Conservation (phyloP, 2,888 invertebrate genomes). For the Drosophila mayaguana region DNA sequence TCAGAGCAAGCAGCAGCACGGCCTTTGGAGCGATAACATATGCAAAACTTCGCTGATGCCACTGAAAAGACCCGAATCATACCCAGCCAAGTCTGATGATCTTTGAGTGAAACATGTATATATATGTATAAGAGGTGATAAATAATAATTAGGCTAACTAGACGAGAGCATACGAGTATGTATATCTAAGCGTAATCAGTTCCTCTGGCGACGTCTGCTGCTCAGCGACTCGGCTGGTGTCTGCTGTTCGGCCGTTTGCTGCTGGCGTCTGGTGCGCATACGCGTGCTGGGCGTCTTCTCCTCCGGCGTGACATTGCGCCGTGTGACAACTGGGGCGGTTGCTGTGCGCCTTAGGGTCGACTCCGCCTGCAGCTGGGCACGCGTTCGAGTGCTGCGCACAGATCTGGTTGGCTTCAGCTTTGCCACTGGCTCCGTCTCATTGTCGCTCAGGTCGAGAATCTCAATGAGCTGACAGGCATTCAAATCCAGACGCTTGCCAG, state of each 20-base stretch:
- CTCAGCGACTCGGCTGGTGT: constrained; percentile 9
- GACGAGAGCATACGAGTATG: not conserved
- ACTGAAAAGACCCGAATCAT: not conserved
- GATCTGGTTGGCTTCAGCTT: constrained; percentile 19
- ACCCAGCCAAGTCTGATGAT: not conserved
- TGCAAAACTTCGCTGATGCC: constrained; percentile 78
- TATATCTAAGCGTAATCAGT: constrained; percentile 44
- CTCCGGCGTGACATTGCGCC: not conserved
- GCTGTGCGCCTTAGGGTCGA: constrained; percentile 13
- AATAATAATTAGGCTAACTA: not conserved
- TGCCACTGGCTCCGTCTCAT: constrained; percentile 2
- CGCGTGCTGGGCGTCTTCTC: constrained; percentile 19
- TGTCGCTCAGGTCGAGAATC: constrained; percentile 47
- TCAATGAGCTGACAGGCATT: constrained; percentile 66
- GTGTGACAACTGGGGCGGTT: constrained; percentile 6
- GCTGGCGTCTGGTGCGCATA: constrained; percentile 30
- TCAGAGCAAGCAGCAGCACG: constrained; percentile 79
- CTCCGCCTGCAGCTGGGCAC: constrained; percentile 19
- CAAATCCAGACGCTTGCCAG: constrained; percentile 28
- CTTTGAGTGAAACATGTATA: constrained; percentile 14
- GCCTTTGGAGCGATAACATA: constrained; percentile 78
- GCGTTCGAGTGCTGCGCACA: constrained; percentile 19
- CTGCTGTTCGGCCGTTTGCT: constrained; percentile 14
- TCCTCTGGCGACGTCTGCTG: constrained; percentile 49
- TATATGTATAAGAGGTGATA: not conserved